Base-by-base conservation (phyloP, 2,888 invertebrate species). In the Drosophila monieri region DNA sequence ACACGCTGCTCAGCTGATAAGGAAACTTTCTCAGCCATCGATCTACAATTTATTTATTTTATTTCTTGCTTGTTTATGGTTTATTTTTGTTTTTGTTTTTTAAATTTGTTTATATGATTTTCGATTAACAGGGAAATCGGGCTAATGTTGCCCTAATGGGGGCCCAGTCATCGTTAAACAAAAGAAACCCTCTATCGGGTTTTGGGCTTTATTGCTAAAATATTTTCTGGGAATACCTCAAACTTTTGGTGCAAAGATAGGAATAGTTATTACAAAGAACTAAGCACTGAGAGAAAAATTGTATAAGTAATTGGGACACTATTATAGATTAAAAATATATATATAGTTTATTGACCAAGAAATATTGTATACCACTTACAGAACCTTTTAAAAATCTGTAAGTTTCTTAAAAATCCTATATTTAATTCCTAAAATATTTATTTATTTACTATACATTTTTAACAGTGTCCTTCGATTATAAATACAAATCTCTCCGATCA, bases 1-100 rank as follows among this genome's bases (percentile, higher is more conserved):
- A 27, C 8, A 27, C 9, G 27, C 27, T 2, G 27, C 27, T 27
- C 9, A 9, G 27, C 9, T 23, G 64, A 64, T 62, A 62, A 60
- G 58, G 15, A 5, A 6, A 8, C 27, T 9, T 14, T 15, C 48
- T 18, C 30, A n/a, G 49, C 18, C 9, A 48, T 18, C 15, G 47
- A 59, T 53, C 27, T 52, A 57, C 43, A 27, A 32, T 41, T 6
- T 59, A 21, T 25, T 68, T 23, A 48, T 53, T 41, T 4, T 54
- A 21, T 30, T 68, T 15, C 52, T 48, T 30, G 48, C 14, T 57
- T 39, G 54, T 51, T 57, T 9, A 27, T 27, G 27, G 27, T 53
- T 56, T 53, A 9, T 56, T 46, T 18, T 18, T 53, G 12, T 56
- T 46, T 18, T 18, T 55, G 14, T 41, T 15, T 14, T 23, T 15